Conservation (phyloP, 1,140 invertebrate genomes). For the Aphidius gifuensis region DNA sequence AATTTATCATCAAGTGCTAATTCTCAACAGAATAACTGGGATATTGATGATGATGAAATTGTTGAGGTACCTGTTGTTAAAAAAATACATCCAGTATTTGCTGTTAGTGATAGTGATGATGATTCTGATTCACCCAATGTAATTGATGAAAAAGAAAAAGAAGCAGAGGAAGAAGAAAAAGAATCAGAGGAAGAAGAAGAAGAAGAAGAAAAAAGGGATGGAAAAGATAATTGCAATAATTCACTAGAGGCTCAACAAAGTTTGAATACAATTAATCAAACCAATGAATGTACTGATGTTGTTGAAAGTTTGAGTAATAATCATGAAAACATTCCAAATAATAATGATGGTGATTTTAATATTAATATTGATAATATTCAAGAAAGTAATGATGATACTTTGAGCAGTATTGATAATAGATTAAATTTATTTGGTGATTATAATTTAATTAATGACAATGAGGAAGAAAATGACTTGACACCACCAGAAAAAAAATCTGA, state of each 20-base stretch:
- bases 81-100: not conserved
- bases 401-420: too few species aligned
- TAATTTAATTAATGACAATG: too few species aligned
- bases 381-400: too few species aligned
- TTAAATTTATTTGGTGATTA: too few species aligned
- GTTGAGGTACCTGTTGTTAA: constrained; percentile 8
- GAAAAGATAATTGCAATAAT: not conserved
- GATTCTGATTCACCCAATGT: not conserved
- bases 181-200: not conserved
- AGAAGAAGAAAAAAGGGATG: not conserved
- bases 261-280: not conserved
- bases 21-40: too few species aligned
- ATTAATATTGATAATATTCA: too few species aligned
- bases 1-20: not conserved
- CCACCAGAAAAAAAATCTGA: too few species aligned
- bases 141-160: not conserved
- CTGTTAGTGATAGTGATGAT: constrained; percentile 8
- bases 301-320: not conserved
- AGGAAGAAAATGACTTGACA: too few species aligned
- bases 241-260: too few species aligned
- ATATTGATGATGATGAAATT: not conserved
- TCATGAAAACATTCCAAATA: not conserved
- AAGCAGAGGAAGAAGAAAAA: not conserved
- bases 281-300: not conserved
- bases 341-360: not conserved